phyloP scores from a whole-genome alignment of 2,888 invertebrate genomes.

The Apantesis nais region DNA sequence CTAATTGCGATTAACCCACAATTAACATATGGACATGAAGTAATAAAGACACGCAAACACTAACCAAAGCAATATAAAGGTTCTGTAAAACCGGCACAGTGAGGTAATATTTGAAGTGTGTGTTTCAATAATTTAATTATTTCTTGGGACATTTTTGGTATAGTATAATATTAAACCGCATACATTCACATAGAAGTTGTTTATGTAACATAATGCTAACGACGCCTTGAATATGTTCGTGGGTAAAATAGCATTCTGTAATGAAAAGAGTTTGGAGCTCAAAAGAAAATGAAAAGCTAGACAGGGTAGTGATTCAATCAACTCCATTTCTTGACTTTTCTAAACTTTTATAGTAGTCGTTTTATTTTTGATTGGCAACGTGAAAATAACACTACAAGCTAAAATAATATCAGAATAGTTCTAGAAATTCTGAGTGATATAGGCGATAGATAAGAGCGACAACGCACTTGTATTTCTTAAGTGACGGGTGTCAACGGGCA shows the following conservation, averaged over 20 bases:
- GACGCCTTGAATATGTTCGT: neutral
- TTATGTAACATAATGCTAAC: neutral
- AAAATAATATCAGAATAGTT: no score
- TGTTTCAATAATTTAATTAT: neutral
- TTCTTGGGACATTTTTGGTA: neutral
- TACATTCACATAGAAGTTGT: neutral
- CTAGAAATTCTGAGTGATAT: no score
- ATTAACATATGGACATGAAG: neutral
- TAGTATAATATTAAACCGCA: neutral
- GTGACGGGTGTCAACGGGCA: no score
- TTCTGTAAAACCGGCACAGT: neutral
- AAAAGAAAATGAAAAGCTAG: no score
- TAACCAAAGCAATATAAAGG: neutral
- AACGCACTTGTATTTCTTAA: no score
- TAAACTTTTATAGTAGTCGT: no score
- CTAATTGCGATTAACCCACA: neutral
- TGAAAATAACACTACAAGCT: no score
- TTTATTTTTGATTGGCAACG: no score
- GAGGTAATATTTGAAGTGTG: neutral
- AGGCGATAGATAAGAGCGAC: no score
- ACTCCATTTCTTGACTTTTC: no score
- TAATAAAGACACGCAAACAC: neutral
- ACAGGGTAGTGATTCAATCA: no score
- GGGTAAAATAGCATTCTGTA: neutral
- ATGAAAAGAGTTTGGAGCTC: neutral